Conservation (phyloP, 2,113 vertebrate genomes). For the Paradoxurus hermaphroditus region DNA sequence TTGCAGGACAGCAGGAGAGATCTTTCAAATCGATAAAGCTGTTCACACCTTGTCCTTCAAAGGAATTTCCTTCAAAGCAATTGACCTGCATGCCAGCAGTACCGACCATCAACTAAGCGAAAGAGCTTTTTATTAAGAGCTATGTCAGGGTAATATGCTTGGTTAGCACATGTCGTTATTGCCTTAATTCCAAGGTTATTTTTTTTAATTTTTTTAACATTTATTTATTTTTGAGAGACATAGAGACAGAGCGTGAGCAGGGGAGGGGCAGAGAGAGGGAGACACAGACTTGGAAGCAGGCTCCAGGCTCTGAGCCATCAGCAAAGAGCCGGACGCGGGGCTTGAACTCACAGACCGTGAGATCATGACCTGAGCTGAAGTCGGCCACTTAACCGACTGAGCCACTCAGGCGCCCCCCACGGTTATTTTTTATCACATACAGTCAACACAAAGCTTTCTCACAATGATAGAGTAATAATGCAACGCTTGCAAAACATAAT, state of each 20-base stretch:
- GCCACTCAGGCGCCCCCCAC: no score
- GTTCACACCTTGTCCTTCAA: neutral
- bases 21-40: constrained; percentile 54
- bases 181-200: constrained; percentile 52
- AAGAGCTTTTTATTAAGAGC: constrained; percentile 27
- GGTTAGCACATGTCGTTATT: constrained; percentile 11
- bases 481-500: constrained; percentile 39
- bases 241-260: no score
- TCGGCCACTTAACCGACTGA: no score
- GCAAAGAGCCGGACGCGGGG: no score
- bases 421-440: no score
- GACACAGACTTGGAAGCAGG: no score
- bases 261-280: no score
- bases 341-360: no score
- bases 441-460: constrained; percentile 43
- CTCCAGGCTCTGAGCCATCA: no score
- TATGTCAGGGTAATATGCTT: constrained; percentile 12
- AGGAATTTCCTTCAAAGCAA: neutral
- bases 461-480: constrained; percentile 25
- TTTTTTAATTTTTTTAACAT: no score
- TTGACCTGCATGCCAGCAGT: constrained; percentile 29
- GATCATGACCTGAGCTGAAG: no score
- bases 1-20: constrained; percentile 78
- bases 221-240: no score
- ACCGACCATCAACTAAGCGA: neutral